These are phyloP conservation scores for Sebastes schlegelii DNA, from an alignment of 2,113 vertebrate genomes.

Conservation along the genomic window DNA sequence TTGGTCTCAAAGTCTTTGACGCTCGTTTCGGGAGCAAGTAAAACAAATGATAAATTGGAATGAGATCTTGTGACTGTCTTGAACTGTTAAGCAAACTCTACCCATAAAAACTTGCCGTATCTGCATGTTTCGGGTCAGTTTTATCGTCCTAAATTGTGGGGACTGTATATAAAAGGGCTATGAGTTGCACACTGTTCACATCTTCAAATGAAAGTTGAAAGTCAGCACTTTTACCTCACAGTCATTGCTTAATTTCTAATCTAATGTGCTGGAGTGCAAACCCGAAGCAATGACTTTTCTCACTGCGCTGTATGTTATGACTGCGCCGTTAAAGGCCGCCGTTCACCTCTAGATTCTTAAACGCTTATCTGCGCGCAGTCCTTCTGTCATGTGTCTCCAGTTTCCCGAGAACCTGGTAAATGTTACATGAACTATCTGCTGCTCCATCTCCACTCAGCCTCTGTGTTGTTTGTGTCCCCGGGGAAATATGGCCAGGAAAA, in stretches of 20 bases:
- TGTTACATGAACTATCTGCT: constrained; percentile 73
- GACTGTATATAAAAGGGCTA: background rate
- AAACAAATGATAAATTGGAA: background rate
- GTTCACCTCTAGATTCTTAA: constrained; percentile 15
- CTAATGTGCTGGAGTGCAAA: background rate
- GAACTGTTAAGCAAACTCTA: background rate
- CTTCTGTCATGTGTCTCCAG: constrained; percentile 52
- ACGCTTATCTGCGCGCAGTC: constrained; percentile 21
- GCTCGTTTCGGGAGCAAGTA: background rate
- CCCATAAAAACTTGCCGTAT: background rate
- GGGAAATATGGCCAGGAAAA: constrained; percentile 69
- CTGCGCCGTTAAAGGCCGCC: background rate
- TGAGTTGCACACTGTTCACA: background rate
- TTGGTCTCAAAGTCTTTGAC: no score
- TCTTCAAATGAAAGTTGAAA: background rate
- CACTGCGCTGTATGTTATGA: background rate
- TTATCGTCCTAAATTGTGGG: background rate
- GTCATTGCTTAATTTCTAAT: background rate
- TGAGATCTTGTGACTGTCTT: background rate
- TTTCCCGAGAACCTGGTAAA: constrained; percentile 64
- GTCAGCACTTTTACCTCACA: background rate
- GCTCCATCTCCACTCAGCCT: constrained; percentile 61
- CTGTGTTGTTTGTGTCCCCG: constrained; percentile 62
- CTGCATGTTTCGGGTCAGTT: background rate
- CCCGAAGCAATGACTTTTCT: background rate